Percentiles rank a stretch among this genome's conserved stretches.
phyloP scores from a whole-genome alignment of 2,797 vertebrate genomes.

The Stomatorhinus walkeri region DNA sequence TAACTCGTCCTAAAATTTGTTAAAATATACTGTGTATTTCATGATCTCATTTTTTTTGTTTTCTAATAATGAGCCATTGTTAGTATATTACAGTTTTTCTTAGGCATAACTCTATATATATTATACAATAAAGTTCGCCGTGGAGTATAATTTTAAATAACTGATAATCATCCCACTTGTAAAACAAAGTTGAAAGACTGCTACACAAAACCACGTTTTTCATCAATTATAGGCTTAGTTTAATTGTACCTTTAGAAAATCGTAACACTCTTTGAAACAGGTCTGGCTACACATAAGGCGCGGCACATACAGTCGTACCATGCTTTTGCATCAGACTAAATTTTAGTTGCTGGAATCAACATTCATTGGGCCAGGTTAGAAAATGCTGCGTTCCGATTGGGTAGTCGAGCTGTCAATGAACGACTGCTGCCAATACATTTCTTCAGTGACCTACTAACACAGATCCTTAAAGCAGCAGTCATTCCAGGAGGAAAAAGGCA shows the following conservation, averaged over 20 bases:
- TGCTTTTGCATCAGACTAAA: conserved; percentile 30
- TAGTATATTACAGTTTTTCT: background rate
- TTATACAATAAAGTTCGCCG: background rate
- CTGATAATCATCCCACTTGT: background rate
- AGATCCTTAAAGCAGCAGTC: conserved; percentile 68
- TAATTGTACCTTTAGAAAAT: background rate
- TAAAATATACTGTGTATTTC: background rate
- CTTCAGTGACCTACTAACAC: conserved; percentile 87
- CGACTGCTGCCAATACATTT: conserved; percentile 52
- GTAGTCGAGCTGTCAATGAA: conserved; percentile 41
- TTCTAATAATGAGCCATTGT: background rate
- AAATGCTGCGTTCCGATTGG: conserved; percentile 52
- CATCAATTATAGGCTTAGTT: conserved; percentile 1
- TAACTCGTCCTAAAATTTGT: background rate
- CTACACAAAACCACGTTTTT: background rate
- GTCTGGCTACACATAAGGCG: background rate
- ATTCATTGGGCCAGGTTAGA: conserved; percentile 41
- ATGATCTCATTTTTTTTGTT: background rate
- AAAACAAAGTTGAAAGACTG: background rate
- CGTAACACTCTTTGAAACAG: background rate
- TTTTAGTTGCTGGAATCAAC: conserved; percentile 13
- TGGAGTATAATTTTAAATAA: background rate
- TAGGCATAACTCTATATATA: background rate
- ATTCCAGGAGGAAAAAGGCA: conserved; percentile 49
- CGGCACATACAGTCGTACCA: conserved; percentile 7